These are phyloP conservation scores for Epiblema foenella DNA, from an alignment of 2,888 invertebrate genomes.

Conservation along the genomic window DNA sequence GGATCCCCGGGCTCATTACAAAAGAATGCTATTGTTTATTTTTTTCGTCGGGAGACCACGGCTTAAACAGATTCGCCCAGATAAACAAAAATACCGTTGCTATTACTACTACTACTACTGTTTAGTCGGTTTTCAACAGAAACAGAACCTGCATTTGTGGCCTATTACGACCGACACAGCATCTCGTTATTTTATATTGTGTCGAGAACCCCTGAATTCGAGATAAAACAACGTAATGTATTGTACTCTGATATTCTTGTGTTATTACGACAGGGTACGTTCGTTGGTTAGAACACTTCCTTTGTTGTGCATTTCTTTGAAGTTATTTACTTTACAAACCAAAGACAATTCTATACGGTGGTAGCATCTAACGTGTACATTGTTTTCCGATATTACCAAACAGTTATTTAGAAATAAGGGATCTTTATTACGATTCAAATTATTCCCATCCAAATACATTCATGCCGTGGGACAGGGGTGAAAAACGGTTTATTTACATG, in stretches of 20 bases:
- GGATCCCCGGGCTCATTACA: too few relatives aligned
- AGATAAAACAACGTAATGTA: slow-evolving; percentile 42
- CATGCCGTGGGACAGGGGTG: slow-evolving; percentile 22
- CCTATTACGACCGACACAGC: slow-evolving; percentile 31
- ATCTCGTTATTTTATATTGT: slow-evolving; percentile 41
- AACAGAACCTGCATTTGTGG: slow-evolving; percentile 21
- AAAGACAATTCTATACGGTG: slow-evolving; percentile 21
- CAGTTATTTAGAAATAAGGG: neutral
- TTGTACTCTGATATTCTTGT: slow-evolving; percentile 42
- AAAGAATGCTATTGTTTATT: too few relatives aligned
- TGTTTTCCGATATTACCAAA: neutral
- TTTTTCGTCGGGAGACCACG: neutral
- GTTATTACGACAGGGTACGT: slow-evolving; percentile 38
- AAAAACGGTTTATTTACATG: slow-evolving; percentile 31
- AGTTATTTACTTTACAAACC: slow-evolving; percentile 34
- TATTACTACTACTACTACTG: neutral
- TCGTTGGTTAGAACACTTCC: slow-evolving; percentile 40
- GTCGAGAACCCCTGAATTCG: slow-evolving; percentile 31
- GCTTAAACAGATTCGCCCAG: neutral
- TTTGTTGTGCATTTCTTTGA: slow-evolving; percentile 41
- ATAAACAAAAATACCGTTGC: neutral
- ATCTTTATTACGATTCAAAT: neutral
- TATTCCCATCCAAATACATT: slow-evolving; percentile 10
- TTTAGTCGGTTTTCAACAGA: slow-evolving; percentile 1
- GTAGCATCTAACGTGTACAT: neutral